These are phyloP conservation scores for Drosophila conformis DNA, from an alignment of 2,888 invertebrate genomes.

Conservation along the genomic window DNA sequence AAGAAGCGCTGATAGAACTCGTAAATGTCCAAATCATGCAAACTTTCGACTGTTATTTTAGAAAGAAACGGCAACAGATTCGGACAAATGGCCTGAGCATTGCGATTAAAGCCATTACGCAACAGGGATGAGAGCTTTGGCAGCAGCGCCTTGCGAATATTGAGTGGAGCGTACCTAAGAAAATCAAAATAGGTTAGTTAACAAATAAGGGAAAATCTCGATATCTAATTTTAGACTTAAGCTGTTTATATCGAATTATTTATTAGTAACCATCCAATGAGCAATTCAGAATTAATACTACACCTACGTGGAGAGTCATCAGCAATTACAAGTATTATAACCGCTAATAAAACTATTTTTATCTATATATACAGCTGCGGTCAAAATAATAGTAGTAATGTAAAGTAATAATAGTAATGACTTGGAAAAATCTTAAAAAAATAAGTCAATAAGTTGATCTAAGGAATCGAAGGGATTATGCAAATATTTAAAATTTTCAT, in stretches of 20 bases:
- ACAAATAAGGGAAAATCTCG: background rate
- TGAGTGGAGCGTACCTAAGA: conserved; percentile 86
- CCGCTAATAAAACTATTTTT: background rate
- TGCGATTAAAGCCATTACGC: conserved; percentile 91
- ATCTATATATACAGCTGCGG: background rate
- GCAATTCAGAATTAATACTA: background rate
- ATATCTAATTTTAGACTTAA: background rate
- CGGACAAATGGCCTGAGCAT: conserved; percentile 90
- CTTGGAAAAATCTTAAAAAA: too few species aligned
- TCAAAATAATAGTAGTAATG: background rate
- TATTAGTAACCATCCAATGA: background rate
- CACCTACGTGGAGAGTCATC: background rate
- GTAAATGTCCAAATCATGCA: conserved; percentile 70
- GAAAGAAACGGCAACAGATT: conserved; percentile 92
- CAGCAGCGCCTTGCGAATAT: conserved; percentile 90
- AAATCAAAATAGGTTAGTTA: background rate
- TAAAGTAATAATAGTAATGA: too few species aligned
- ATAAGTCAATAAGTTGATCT: background rate
- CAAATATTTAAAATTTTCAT: background rate
- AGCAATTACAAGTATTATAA: background rate
- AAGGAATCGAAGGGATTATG: background rate
- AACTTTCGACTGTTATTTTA: conserved; percentile 84
- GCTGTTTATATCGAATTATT: background rate
- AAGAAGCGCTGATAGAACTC: conserved; percentile 89
- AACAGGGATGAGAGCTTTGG: conserved; percentile 90